Evolutionary conservation across 2,797 vertebrate species (phyloP).

Genomic region (Gymnoscopelus braueri): DNA sequence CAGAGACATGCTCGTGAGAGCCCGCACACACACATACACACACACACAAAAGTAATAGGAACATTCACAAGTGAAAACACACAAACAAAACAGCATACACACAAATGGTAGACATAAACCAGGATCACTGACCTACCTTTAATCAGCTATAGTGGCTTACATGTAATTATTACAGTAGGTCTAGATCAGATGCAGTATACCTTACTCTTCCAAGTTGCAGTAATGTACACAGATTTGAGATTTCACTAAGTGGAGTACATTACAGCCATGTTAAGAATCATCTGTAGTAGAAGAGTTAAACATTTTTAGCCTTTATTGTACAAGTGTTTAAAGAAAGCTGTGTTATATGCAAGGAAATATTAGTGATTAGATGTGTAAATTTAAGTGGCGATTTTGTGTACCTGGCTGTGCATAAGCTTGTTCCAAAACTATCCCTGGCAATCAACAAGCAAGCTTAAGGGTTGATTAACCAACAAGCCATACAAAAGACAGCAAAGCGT

Average conservation of each 20-base stretch:
- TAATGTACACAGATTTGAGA: conserved; percentile 10
- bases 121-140: conserved; percentile 12
- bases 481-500: conserved; percentile 17
- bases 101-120: not conserved
- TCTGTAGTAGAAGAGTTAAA: conserved; percentile 7
- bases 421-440: not conserved
- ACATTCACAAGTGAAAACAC: conserved; percentile 18
- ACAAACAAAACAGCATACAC: not conserved
- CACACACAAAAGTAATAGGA: conserved; percentile 23
- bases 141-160: not conserved
- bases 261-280: conserved; percentile 15
- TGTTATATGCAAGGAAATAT: conserved; percentile 34
- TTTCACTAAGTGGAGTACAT: too few relatives aligned
- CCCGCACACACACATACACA: conserved; percentile 35
- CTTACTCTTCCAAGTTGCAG: conserved; percentile 5
- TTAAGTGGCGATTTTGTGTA: conserved; percentile 4
- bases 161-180: not conserved
- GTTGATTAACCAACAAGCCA: conserved; percentile 3
- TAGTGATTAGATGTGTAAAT: conserved; percentile 62
- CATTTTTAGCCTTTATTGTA: not conserved
- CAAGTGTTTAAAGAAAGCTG: conserved; percentile 11
- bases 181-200: not conserved
- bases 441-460: conserved; percentile 14
- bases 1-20: too few relatives aligned
- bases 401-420: not conserved